A percentile compares a stretch with the other conserved stretches of the same genome.
phyloP scores from a whole-genome alignment of 2,888 invertebrate genomes.

The Amorpha juglandis region DNA sequence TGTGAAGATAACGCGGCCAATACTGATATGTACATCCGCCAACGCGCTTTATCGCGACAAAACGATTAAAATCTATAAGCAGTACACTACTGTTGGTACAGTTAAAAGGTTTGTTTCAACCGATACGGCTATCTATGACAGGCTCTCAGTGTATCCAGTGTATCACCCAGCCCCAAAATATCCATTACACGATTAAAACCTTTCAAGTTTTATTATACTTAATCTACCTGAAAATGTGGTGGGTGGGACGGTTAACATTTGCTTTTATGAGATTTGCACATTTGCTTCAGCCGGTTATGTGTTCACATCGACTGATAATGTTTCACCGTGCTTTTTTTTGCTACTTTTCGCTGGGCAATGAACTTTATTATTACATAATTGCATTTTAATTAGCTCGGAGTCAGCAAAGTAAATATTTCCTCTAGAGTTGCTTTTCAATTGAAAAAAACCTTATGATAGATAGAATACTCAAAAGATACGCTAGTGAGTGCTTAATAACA shows the following conservation, averaged over 20 bases:
- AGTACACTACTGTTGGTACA: constrained; percentile 41
- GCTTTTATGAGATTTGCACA: constrained; percentile 29
- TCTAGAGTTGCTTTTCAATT: neutral
- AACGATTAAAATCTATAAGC: constrained; percentile 22
- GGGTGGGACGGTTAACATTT: constrained; percentile 41
- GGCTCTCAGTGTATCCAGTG: constrained; percentile 49
- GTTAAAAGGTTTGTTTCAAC: constrained; percentile 48
- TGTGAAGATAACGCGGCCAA: constrained; percentile 3
- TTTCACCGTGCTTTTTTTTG: neutral
- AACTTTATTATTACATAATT: neutral
- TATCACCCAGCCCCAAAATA: constrained; percentile 54
- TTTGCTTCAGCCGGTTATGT: constrained; percentile 6
- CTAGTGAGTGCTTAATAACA: no score
- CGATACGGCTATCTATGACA: constrained; percentile 56
- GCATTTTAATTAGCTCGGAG: neutral
- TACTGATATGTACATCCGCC: neutral
- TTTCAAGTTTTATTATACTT: constrained; percentile 61
- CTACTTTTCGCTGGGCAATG: neutral
- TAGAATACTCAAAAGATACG: no score
- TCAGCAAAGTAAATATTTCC: neutral
- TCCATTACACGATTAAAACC: constrained; percentile 72
- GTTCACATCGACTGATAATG: constrained; percentile 5
- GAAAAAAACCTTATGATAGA: neutral
- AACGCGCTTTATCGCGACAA: constrained; percentile 4
- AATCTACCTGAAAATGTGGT: constrained; percentile 56